These are phyloP conservation scores for Eurystomus gularis DNA, from an alignment of 2,113 vertebrate species.

Conservation along the genomic window DNA sequence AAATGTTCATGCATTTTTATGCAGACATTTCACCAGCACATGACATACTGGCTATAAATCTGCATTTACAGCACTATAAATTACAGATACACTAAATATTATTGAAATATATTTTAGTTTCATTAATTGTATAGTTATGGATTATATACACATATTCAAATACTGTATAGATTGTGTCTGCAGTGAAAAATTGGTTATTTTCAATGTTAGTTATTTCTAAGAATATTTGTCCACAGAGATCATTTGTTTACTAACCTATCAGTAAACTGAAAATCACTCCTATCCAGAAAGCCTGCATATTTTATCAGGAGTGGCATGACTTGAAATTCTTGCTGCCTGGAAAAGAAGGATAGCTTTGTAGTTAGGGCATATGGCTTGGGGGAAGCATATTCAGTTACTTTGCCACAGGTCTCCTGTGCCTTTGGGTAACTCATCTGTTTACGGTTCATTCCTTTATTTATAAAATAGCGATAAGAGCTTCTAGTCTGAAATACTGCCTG, in stretches of 20 bases:
- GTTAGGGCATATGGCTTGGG: neutral
- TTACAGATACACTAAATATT: neutral
- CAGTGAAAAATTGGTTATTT: neutral
- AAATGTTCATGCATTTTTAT: constrained; percentile 64
- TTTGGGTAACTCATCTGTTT: constrained; percentile 5
- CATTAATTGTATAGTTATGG: neutral
- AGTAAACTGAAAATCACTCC: neutral
- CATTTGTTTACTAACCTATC: neutral
- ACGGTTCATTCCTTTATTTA: neutral
- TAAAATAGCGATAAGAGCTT: neutral
- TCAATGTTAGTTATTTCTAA: neutral
- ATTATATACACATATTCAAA: neutral
- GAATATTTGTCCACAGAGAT: neutral
- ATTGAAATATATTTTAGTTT: neutral
- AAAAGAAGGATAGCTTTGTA: neutral
- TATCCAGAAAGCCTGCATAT: neutral
- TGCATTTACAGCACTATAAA: constrained; percentile 58
- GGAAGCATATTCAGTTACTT: neutral
- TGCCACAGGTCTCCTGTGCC: neutral
- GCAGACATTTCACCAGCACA: constrained; percentile 28
- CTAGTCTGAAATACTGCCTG: neutral
- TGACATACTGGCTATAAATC: constrained; percentile 48
- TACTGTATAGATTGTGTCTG: neutral
- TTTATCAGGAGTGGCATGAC: neutral
- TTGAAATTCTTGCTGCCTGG: neutral